Evolutionary conservation across 92 coral and sea anemone genomes (phyloP).

Genomic region (Ricordea florida): DNA sequence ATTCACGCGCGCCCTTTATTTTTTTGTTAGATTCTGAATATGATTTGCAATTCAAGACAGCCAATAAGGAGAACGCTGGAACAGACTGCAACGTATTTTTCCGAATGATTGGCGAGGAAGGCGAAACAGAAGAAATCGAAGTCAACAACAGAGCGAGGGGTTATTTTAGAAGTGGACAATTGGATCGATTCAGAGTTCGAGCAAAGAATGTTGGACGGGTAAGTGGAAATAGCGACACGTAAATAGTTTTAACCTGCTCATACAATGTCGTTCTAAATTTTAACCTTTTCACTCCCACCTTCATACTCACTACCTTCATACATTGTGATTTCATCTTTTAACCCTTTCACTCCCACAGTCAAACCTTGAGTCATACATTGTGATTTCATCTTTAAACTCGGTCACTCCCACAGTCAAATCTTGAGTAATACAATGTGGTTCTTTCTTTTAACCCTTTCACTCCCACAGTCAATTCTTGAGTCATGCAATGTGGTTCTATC

Average conservation of each 20-base stretch:
- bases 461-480: too few relatives aligned
- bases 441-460: too few relatives aligned
- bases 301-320: too few relatives aligned
- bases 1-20: neutral
- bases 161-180: constrained; percentile 69
- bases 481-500: too few relatives aligned
- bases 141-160: constrained; percentile 57
- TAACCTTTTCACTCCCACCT: too few relatives aligned
- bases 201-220: constrained; percentile 81
- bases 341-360: too few relatives aligned
- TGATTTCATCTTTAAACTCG: too few relatives aligned
- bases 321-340: too few relatives aligned
- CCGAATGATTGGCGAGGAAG: constrained; percentile 77
- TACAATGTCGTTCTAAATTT: too few relatives aligned
- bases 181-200: constrained; percentile 66
- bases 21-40: constrained; percentile 61
- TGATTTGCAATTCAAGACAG: constrained; percentile 78
- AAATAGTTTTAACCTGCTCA: neutral
- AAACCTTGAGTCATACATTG: too few relatives aligned
- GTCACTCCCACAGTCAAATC: too few relatives aligned
- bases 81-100: constrained; percentile 71
- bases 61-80: constrained; percentile 70
- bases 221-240: neutral
- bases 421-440: too few relatives aligned
- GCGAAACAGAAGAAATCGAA: constrained; percentile 58